phyloP scores from a whole-genome alignment of 2,888 invertebrate genomes.

The Malacosoma neustria region DNA sequence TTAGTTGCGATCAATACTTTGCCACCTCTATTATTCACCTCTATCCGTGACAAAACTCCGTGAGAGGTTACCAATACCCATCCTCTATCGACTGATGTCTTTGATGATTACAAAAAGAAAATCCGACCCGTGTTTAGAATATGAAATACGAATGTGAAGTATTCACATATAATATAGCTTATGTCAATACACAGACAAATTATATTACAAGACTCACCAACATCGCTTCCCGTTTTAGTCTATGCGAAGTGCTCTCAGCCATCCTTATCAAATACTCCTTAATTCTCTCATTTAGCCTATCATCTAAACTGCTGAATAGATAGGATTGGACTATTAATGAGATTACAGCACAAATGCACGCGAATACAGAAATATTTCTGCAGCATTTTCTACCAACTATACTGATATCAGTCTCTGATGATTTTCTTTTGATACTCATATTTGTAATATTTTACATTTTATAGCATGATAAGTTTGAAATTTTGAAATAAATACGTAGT shows the following conservation, averaged over 20 bases:
- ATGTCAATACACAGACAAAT: no score
- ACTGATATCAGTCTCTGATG: conserved; percentile 15
- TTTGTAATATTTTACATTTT: conserved; percentile 4
- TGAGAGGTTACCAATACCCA: no score
- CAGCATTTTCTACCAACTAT: conserved; percentile 29
- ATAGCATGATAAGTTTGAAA: no score
- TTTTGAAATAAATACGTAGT: no score
- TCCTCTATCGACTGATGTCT: no score
- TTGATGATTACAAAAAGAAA: no score
- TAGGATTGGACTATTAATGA: conserved; percentile 53
- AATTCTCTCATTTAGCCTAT: conserved; percentile 41
- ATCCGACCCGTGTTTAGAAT: no score
- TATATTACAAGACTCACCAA: conserved; percentile 34
- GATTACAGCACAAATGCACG: conserved; percentile 45
- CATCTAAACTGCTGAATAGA: conserved; percentile 42
- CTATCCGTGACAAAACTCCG: no score
- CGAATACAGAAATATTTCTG: conserved; percentile 44
- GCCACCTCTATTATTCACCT: no score
- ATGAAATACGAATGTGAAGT: no score
- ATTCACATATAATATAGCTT: no score
- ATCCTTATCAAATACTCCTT: conserved; percentile 37
- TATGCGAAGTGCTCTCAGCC: conserved; percentile 24
- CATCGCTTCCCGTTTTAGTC: conserved; percentile 57
- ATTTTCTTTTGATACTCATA: conserved; percentile 20
- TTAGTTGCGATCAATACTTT: no score